Base-by-base conservation (phyloP, 2,113 vertebrate genomes). In the Suricata suricatta region DNA sequence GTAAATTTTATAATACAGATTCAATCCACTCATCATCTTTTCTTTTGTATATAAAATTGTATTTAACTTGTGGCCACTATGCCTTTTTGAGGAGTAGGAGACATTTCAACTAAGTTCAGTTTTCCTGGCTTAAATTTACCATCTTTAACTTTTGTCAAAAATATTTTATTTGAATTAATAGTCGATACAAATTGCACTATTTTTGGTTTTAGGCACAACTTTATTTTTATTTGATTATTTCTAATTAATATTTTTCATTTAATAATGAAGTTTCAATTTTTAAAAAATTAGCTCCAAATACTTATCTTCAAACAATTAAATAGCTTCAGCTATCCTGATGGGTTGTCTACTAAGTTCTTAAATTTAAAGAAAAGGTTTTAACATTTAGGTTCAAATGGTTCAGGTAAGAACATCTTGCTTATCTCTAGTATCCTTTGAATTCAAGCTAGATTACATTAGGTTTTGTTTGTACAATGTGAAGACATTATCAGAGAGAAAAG, bases 161-260 rank as follows among this genome's bases (percentile, higher is more conserved):
- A 77, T 29, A 54, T 35, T 63, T 77, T 44, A 94, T 38, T 60
- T 63, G 6, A 2, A 35, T 31, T 92, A 93, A 85, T 38, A 84
- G 6, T 52, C 9, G 77, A 11, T 79, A 72, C 11, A 80, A 60
- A 57, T 97, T 90, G 72, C 83, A 74, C 6, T 74, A 3, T 31
- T 38, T 60, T 92, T 54, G 5, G 2, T 94, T 89, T 81, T 81
- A 82, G 2, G 10, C 1, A 72, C 10, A 72, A 41, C 12, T 87
- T 60, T 63, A 92, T 52, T 94, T 92, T 76, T 52, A 91, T 87
- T 89, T 89, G 14, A 38, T 90, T 74, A 92, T 87, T 92, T 52
- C 16, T 35, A 77, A 90, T 8, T 83, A 7, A 77, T 76, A 76
- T 29, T 77, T 16, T 31, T 77, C 41, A 77, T 77, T 76, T 77